phyloP scores from a whole-genome alignment of 2,113 vertebrate species.

The Vimba vimba region DNA sequence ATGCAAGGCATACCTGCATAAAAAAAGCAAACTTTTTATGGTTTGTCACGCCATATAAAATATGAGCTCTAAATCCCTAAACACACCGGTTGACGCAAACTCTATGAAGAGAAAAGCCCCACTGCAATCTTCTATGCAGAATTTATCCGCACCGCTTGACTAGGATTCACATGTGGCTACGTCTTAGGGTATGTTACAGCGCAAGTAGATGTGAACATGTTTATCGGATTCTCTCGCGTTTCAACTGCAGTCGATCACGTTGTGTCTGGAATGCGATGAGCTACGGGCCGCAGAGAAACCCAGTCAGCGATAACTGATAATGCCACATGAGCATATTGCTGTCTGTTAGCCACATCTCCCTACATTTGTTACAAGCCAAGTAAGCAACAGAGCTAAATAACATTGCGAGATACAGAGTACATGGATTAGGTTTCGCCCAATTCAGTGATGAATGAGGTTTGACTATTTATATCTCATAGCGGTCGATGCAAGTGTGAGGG shows the following conservation, averaged over 20 bases:
- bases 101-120: background rate
- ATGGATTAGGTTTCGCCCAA: constrained; percentile 10
- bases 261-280: constrained; percentile 32
- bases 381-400: constrained; percentile 29
- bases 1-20: too few species aligned
- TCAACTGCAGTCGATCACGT: constrained; percentile 26
- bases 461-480: constrained; percentile 25
- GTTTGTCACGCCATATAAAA: background rate
- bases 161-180: constrained; percentile 14
- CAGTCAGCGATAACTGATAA: constrained; percentile 43
- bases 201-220: constrained; percentile 12
- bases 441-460: background rate
- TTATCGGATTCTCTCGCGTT: constrained; percentile 36
- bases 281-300: constrained; percentile 9
- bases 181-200: constrained; percentile 7
- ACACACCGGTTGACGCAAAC: background rate
- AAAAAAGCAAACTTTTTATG: background rate
- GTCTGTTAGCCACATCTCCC: constrained; percentile 40
- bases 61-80: background rate
- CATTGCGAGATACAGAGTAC: constrained; percentile 3
- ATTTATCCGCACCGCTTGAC: constrained; percentile 17
- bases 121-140: constrained; percentile 4
- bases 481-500: background rate
- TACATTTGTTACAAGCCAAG: constrained; percentile 37
- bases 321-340: constrained; percentile 37